A percentile compares a stretch with the other conserved stretches of the same genome.
Evolutionary conservation across 2,797 vertebrate species (phyloP).

Genomic region (Gallinago solitaria): DNA sequence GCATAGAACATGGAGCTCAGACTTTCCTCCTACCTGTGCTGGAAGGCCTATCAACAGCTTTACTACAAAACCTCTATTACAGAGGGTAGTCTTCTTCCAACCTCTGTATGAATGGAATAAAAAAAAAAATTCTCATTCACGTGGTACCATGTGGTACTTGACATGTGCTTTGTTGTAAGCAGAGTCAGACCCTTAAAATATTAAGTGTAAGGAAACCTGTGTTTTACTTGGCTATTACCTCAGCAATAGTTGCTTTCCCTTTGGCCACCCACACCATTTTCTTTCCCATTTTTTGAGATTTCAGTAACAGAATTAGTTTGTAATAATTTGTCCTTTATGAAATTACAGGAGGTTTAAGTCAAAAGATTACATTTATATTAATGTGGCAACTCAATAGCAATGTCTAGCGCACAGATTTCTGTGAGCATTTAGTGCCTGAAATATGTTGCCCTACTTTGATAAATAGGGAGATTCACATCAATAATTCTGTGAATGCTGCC

Average conservation of each 20-base stretch:
- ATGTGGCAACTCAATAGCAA: neutral
- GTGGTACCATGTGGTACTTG: neutral
- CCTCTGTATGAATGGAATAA: neutral
- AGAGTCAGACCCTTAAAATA: neutral
- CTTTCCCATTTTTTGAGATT: neutral
- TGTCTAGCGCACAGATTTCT: neutral
- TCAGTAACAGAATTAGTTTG: neutral
- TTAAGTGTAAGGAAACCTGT: neutral
- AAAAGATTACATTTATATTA: neutral
- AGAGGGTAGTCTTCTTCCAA: neutral
- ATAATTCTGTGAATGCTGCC: neutral
- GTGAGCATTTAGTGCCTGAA: neutral
- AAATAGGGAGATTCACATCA: slow-evolving; percentile 8
- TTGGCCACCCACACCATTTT: neutral
- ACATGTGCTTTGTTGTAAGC: neutral
- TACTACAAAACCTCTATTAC: neutral
- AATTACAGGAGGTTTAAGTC: neutral
- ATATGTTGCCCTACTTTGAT: neutral
- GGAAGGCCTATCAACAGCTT: neutral
- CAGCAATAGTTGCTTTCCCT: neutral
- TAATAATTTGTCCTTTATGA: neutral
- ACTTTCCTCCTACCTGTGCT: neutral
- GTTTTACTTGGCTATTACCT: neutral
- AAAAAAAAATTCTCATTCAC: neutral
- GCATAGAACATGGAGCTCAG: neutral